Conservation (phyloP, 2,113 vertebrate species). For the Motacilla alba region DNA sequence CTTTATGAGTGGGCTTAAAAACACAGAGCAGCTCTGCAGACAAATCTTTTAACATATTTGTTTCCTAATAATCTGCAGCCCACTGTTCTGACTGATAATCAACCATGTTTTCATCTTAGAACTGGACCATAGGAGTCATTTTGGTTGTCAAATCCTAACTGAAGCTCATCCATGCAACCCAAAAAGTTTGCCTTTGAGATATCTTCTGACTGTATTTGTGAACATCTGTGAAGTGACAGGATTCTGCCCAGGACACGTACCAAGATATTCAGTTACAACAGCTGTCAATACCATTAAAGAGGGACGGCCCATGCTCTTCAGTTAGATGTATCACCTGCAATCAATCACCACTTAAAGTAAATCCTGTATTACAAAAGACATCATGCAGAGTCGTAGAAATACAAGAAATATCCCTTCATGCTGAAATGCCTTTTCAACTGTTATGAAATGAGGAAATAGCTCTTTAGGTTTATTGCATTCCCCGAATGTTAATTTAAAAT, state of each 20-base stretch:
- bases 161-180: neutral
- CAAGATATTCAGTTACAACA: neutral
- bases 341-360: neutral
- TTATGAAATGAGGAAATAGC: neutral
- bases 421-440: neutral
- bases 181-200: neutral
- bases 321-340: neutral
- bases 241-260: neutral
- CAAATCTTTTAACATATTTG: fast-evolving
- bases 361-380: neutral
- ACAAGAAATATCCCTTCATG: neutral
- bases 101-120: neutral
- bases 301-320: neutral
- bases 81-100: neutral
- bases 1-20: neutral
- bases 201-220: neutral
- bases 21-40: neutral
- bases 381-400: neutral
- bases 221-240: neutral
- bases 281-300: neutral
- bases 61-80: neutral
- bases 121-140: neutral
- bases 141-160: neutral
- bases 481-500: slow-evolving; percentile 2
- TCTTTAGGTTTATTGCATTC: neutral